Evolutionary conservation across 2,888 invertebrate species (phyloP).

Genomic region (Orthosia incerta): DNA sequence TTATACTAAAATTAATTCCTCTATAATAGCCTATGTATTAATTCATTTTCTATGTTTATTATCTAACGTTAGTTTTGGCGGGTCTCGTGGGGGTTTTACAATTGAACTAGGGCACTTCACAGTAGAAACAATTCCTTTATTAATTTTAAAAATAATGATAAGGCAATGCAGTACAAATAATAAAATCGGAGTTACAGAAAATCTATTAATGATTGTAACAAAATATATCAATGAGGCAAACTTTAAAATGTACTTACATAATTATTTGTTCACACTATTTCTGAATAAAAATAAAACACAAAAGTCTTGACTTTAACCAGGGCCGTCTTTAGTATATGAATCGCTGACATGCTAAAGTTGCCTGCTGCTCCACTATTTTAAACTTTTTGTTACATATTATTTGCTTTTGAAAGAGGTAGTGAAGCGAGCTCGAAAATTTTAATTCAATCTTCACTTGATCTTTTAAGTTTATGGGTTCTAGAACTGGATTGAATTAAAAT

Average conservation of each 20-base stretch:
- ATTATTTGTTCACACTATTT: slow-evolving; percentile 65
- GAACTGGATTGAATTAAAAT: no score
- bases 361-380: no score
- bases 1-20: slow-evolving; percentile 62
- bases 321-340: no score
- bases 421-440: no score
- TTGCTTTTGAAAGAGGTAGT: no score
- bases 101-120: slow-evolving; percentile 61
- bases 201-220: slow-evolving; percentile 27
- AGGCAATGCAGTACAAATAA: slow-evolving; percentile 37
- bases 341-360: no score
- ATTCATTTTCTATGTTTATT: slow-evolving; percentile 66
- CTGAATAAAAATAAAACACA: slow-evolving; percentile 58
- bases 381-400: no score
- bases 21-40: slow-evolving; percentile 63
- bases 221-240: slow-evolving; percentile 43
- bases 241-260: slow-evolving; percentile 61
- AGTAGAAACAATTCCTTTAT: slow-evolving; percentile 55
- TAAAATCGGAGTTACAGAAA: slow-evolving; percentile 30
- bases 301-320: neutral
- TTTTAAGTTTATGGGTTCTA: no score
- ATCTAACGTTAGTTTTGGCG: slow-evolving; percentile 69
- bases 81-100: slow-evolving; percentile 58
- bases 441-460: no score
- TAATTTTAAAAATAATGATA: slow-evolving; percentile 37